Percentiles rank a stretch among this genome's conserved stretches.
phyloP scores from a whole-genome alignment of 2,113 vertebrate genomes.

The Chloropsis cyanopogon region DNA sequence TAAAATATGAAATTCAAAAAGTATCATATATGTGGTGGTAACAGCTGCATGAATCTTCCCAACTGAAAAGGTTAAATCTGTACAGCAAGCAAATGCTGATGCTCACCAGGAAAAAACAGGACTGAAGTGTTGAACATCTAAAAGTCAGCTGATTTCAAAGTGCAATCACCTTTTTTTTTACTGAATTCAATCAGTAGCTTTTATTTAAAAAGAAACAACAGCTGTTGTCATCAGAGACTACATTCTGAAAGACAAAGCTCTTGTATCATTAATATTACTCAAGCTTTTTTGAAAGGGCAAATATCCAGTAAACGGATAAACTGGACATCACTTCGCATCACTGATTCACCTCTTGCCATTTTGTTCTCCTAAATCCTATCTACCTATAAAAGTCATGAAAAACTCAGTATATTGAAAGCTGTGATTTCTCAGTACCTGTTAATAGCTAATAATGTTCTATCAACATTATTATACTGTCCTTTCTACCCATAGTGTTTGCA shows the following conservation, averaged over 20 bases:
- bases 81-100: neutral
- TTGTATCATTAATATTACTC: neutral
- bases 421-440: neutral
- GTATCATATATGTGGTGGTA: neutral
- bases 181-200: neutral
- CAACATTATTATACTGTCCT: neutral
- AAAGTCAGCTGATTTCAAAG: neutral
- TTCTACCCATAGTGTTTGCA: neutral
- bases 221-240: neutral
- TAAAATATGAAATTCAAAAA: neutral
- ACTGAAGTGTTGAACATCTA: neutral
- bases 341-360: neutral
- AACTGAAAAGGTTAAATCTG: neutral
- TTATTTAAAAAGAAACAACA: neutral
- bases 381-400: neutral
- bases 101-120: neutral
- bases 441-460: neutral
- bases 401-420: neutral
- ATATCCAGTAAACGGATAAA: neutral
- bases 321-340: neutral
- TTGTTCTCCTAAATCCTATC: neutral
- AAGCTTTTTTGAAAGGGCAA: neutral
- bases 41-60: neutral
- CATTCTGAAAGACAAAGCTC: neutral
- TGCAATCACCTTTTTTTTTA: neutral